These are phyloP conservation scores for Agriopis leucophaearia DNA, from an alignment of 2,888 invertebrate species.

Conservation along the genomic window DNA sequence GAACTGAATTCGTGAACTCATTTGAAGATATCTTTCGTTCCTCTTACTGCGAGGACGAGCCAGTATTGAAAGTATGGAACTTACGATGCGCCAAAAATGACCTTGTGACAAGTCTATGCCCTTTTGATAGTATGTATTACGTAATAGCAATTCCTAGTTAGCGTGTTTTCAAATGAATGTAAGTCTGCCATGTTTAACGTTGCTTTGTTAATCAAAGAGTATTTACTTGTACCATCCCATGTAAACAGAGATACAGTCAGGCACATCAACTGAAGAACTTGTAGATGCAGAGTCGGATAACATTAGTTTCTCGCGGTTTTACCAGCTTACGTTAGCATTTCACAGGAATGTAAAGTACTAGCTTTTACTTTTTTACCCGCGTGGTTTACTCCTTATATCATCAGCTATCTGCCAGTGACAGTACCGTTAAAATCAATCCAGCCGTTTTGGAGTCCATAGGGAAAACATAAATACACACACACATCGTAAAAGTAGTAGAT, in stretches of 20 bases:
- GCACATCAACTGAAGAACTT: neutral
- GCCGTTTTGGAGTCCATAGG: no score
- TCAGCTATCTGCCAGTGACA: no score
- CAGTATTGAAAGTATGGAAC: neutral
- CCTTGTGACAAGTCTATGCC: neutral
- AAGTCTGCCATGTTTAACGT: neutral
- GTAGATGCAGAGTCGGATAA: neutral
- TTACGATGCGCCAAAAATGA: neutral
- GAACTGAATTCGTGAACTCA: neutral
- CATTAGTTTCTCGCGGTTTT: neutral
- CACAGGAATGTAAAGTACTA: no score
- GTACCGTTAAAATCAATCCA: no score
- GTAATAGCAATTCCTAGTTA: neutral
- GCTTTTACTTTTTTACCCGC: no score
- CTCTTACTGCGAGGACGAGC: neutral
- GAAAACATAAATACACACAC: no score
- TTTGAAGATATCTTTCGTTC: neutral
- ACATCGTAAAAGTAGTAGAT: no score
- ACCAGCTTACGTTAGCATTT: neutral
- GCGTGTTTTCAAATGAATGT: neutral
- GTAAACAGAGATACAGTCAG: neutral
- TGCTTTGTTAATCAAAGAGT: conserved; percentile 1
- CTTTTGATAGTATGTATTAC: neutral
- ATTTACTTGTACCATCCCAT: conserved; percentile 1
- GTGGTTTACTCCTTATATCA: no score